These are phyloP conservation scores for Hirtodrosophila cameraria DNA, from an alignment of 2,888 invertebrate species.

Conservation along the genomic window DNA sequence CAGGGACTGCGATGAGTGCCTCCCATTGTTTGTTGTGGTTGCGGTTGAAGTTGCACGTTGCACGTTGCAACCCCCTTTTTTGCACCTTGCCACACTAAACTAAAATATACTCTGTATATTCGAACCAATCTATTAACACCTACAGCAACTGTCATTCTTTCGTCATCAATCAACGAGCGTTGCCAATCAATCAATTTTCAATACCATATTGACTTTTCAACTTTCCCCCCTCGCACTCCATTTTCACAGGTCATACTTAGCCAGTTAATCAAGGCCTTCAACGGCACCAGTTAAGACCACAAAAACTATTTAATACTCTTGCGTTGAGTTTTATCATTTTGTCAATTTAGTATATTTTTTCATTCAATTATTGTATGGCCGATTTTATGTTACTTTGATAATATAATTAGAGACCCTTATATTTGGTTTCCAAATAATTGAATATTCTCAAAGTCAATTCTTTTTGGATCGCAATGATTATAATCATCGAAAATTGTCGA, in stretches of 20 bases:
- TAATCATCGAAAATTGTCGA: too few relatives aligned
- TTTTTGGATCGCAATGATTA: too few relatives aligned
- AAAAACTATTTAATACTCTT: not conserved
- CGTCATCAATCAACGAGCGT: slow-evolving; percentile 10
- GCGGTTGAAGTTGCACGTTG: too few relatives aligned
- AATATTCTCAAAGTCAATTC: too few relatives aligned
- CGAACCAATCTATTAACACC: not conserved
- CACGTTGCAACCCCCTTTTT: slow-evolving; percentile 12
- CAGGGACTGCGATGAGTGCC: slow-evolving; percentile 7
- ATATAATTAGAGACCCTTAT: too few relatives aligned
- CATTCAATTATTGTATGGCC: too few relatives aligned
- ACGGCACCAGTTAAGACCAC: not conserved
- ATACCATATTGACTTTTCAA: not conserved
- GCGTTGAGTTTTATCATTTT: too few relatives aligned
- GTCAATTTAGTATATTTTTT: too few relatives aligned
- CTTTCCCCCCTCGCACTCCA: slow-evolving; percentile 7
- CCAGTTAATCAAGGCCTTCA: not conserved
- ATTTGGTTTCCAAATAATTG: too few relatives aligned
- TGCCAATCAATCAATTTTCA: slow-evolving; percentile 15
- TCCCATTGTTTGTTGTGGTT: slow-evolving; percentile 3
- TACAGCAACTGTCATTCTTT: not conserved
- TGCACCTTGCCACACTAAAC: not conserved
- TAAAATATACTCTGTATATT: not conserved
- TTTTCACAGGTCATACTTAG: not conserved
- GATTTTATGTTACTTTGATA: not conserved